These are phyloP conservation scores for Amphimallon solstitiale DNA, from an alignment of 2,888 invertebrate genomes.

Conservation along the genomic window DNA sequence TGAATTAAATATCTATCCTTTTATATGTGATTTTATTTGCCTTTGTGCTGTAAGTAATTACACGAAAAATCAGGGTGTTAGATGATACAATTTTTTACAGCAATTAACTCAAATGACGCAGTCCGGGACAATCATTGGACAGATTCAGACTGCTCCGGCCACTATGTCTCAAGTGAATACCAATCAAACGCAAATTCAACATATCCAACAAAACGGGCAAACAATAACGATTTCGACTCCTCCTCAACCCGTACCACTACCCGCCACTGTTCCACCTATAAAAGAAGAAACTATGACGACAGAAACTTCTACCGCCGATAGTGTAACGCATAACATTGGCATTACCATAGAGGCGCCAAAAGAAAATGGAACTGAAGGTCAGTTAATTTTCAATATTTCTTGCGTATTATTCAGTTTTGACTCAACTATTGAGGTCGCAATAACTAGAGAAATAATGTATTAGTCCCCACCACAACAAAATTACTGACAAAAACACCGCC, in stretches of 20 bases:
- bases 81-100: conserved; percentile 27
- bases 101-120: conserved; percentile 67
- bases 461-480: too few relatives aligned
- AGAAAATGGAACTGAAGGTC: conserved; percentile 50
- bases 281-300: conserved; percentile 40
- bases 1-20: too few relatives aligned
- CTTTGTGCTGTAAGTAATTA: too few relatives aligned
- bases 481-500: too few relatives aligned
- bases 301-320: conserved; percentile 36
- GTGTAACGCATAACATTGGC: conserved; percentile 45
- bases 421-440: neutral
- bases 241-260: conserved; percentile 59
- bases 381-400: conserved; percentile 35
- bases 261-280: conserved; percentile 53
- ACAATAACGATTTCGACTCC: conserved; percentile 54
- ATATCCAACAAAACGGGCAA: conserved; percentile 49
- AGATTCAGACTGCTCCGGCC: conserved; percentile 57
- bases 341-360: conserved; percentile 46
- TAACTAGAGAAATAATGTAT: neutral
- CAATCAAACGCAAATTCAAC: conserved; percentile 56
- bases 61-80: too few relatives aligned
- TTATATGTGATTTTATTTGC: too few relatives aligned
- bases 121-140: conserved; percentile 64
- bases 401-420: neutral
- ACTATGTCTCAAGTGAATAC: conserved; percentile 56